Conservation (phyloP, 1,140 invertebrate species). For the Magallana ariakensis region DNA sequence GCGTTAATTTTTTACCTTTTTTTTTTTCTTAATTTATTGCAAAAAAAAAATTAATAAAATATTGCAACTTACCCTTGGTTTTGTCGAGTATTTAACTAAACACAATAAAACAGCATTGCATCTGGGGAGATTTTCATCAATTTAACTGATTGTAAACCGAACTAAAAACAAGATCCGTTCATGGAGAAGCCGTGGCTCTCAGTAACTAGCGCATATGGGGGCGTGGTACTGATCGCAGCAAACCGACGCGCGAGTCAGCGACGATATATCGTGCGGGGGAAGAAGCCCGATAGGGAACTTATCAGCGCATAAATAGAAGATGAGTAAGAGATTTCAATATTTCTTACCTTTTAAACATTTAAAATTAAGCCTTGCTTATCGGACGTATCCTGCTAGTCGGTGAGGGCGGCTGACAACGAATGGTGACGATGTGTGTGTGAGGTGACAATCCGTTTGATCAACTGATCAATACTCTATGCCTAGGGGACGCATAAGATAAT, state of each 20-base stretch:
- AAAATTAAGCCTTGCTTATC: background rate
- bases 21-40: too few relatives aligned
- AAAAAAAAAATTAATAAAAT: too few relatives aligned
- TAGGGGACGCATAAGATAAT: slow-evolving; percentile 25
- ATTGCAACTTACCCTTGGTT: too few relatives aligned
- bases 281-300: background rate
- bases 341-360: slow-evolving; percentile 5
- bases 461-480: slow-evolving; percentile 13
- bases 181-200: background rate
- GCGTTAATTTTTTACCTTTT: too few relatives aligned
- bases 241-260: background rate
- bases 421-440: background rate
- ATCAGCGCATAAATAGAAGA: slow-evolving; percentile 17
- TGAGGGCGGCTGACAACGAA: slow-evolving; percentile 3
- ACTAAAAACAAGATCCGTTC: background rate
- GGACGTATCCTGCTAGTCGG: background rate
- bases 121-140: too few relatives aligned
- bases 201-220: background rate
- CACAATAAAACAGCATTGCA: too few relatives aligned
- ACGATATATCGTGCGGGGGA: slow-evolving; percentile 6
- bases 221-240: background rate
- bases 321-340: background rate
- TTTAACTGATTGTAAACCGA: too few relatives aligned
- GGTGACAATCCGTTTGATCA: slow-evolving; percentile 24
- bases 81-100: too few relatives aligned